Base-by-base conservation (phyloP, 1,140 invertebrate species). In the Listronotus oregonensis region DNA sequence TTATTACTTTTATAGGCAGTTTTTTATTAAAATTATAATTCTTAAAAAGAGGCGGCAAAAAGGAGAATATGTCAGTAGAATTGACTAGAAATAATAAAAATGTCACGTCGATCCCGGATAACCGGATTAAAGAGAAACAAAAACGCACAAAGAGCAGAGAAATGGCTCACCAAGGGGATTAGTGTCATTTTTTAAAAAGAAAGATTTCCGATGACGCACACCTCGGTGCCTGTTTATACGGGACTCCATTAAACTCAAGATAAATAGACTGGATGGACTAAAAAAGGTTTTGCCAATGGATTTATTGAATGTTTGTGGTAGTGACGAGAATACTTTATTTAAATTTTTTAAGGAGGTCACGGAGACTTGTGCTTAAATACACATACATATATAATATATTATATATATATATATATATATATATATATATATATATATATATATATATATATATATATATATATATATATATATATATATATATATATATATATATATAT, bases 211-310 rank as follows among this genome's bases (percentile, higher is more conserved):
- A 31, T 51, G 49, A 51, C 49, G 49, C 31, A 34, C 49, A 31
- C 49, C 31, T 51, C 49, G 49, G 12, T 51, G 49, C 49, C 49
- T 51, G 49, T 51, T 51, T 51, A 51, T 51, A 32, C 31, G 49
- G 31, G 49, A 51, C 49, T 51, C 49, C 49, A 51, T 51, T 51
- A 51, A 51, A 51, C 15, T 34, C 49, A 51, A 51, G 49, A 51
- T 51, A 51, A 51, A 51, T 51, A 51, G 49, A 51, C 21, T 51
- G 27, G 49, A 51, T 51, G 49, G 49, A 18, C 49, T 34, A 51
- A 51, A 51, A 50, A 51, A 51, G 49, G 49, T 51, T 49, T 49
- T 18, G 46, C 46, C 46, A 49, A 27, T 27, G 21, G 21, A 27
- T 27, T 27, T 27, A 27, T 27, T 27, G 21, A 27, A 27, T 27